Conservation (phyloP, 2,797 vertebrate species). For the Myoxocephalus aenaeus region DNA sequence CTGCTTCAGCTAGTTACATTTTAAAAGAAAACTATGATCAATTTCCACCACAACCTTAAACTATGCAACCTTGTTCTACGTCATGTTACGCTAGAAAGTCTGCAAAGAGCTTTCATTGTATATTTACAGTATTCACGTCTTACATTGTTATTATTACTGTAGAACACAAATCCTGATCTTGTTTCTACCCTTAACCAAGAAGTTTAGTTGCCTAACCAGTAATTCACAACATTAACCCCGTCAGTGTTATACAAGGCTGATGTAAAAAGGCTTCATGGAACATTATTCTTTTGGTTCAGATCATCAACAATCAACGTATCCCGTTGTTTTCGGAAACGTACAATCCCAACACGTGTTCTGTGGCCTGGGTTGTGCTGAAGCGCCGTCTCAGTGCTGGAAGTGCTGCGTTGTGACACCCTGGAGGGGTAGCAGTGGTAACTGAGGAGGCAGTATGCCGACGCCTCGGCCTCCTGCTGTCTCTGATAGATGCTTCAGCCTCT, state of each 20-base stretch:
- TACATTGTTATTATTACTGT: no score
- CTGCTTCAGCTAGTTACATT: no score
- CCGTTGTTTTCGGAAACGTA: neutral
- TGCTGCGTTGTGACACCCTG: neutral
- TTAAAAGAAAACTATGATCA: no score
- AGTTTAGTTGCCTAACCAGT: neutral
- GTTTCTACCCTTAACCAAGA: neutral
- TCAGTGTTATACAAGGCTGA: neutral
- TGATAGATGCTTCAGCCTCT: constrained; percentile 39
- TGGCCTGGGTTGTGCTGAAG: neutral
- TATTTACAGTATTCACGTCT: no score
- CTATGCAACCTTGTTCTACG: no score
- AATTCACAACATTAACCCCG: neutral
- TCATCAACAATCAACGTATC: neutral
- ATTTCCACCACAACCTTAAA: no score
- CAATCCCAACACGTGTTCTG: neutral
- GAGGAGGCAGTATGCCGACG: constrained; percentile 44
- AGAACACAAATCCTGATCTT: neutral
- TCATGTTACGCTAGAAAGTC: neutral
- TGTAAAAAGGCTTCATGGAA: neutral
- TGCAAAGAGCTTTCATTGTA: no score
- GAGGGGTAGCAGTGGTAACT: constrained; percentile 11
- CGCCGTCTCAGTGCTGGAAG: neutral
- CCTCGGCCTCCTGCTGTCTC: neutral
- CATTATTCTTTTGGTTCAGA: neutral